Evolutionary conservation across 2,113 vertebrate species (phyloP).

Genomic region (Apeltes quadracus): DNA sequence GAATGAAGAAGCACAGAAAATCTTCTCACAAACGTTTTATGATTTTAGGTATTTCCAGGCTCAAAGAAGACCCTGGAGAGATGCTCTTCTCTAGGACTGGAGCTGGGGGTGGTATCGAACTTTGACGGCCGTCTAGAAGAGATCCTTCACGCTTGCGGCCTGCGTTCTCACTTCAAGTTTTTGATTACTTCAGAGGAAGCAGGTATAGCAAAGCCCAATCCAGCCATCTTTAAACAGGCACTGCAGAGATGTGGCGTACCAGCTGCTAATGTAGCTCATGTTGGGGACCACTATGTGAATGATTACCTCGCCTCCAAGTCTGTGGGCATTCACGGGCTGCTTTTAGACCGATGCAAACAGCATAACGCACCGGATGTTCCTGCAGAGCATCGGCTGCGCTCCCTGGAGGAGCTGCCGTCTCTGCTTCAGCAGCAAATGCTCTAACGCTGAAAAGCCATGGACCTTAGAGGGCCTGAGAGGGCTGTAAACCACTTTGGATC

Average conservation of each 20-base stretch:
- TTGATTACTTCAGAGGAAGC: slow-evolving; percentile 87
- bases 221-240: slow-evolving; percentile 84
- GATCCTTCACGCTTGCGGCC: slow-evolving; percentile 80
- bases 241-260: slow-evolving; percentile 73
- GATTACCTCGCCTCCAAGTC: slow-evolving; percentile 87
- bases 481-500: background rate
- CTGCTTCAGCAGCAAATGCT: slow-evolving; percentile 60
- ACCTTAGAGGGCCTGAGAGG: slow-evolving; percentile 13
- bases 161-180: slow-evolving; percentile 87
- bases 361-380: slow-evolving; percentile 55
- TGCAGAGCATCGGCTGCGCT: slow-evolving; percentile 66
- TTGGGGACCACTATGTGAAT: slow-evolving; percentile 86
- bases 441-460: slow-evolving; percentile 24
- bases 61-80: slow-evolving; percentile 77
- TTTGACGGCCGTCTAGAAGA: slow-evolving; percentile 87
- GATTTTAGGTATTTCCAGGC: slow-evolving; percentile 81
- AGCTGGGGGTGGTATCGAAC: slow-evolving; percentile 89
- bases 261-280: slow-evolving; percentile 79
- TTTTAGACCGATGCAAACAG: slow-evolving; percentile 74
- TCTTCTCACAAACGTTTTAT: background rate
- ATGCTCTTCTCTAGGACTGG: slow-evolving; percentile 83
- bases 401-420: slow-evolving; percentile 73
- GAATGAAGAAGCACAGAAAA: background rate
- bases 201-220: slow-evolving; percentile 85
- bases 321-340: slow-evolving; percentile 86